These are phyloP conservation scores for Emydocephalus ijimae DNA, from an alignment of 2,113 vertebrate genomes.

Conservation along the genomic window DNA sequence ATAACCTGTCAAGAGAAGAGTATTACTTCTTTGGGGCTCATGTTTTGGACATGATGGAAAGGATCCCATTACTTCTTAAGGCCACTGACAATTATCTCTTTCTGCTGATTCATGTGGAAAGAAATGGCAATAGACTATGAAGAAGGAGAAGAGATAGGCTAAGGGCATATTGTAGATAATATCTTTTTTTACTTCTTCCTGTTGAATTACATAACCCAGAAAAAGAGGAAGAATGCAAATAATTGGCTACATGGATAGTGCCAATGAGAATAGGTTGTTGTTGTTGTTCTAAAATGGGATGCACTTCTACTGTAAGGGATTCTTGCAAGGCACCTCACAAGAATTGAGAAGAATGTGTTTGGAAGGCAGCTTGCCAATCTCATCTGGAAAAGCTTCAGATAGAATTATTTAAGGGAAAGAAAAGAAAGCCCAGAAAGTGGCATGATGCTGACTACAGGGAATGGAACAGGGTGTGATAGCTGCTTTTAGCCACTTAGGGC, in stretches of 20 bases:
- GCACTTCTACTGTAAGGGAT: background rate
- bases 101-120: background rate
- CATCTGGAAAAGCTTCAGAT: background rate
- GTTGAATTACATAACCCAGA: background rate
- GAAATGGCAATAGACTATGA: background rate
- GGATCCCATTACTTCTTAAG: background rate
- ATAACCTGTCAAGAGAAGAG: background rate
- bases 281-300: background rate
- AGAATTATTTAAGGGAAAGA: background rate
- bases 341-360: background rate
- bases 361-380: background rate
- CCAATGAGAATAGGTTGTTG: background rate
- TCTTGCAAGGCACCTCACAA: background rate
- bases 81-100: background rate
- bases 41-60: background rate
- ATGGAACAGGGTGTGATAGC: background rate
- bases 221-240: background rate
- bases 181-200: background rate
- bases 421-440: background rate
- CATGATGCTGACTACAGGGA: background rate
- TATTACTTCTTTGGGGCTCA: background rate
- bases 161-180: background rate
- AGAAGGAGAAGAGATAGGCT: background rate
- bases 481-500: background rate
- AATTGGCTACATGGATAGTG: background rate